These are phyloP conservation scores for Incurvaria masculella DNA, from an alignment of 2,888 invertebrate species.

Conservation along the genomic window DNA sequence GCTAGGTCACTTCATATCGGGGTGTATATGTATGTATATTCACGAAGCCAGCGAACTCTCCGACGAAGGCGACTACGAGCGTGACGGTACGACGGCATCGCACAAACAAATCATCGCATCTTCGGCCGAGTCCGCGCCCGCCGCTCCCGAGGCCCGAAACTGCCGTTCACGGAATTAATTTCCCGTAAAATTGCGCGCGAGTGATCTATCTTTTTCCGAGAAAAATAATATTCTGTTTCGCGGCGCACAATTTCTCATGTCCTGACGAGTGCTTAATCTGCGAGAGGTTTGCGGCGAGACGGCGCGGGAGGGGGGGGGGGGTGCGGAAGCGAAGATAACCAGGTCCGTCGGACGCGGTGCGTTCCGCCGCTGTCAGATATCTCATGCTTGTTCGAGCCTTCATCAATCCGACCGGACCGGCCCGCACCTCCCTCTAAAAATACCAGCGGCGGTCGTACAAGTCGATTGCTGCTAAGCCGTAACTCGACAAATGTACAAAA, in stretches of 20 bases:
- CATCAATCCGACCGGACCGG: no score
- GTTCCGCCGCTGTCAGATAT: no score
- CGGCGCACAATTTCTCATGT: conserved; percentile 33
- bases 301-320: background rate
- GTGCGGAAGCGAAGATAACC: no score
- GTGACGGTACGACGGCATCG: conserved; percentile 33
- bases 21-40: no score
- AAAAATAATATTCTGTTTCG: conserved; percentile 40
- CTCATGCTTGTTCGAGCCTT: no score
- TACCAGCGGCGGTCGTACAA: no score
- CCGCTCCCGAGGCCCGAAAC: conserved; percentile 23
- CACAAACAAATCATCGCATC: conserved; percentile 38
- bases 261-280: conserved; percentile 34
- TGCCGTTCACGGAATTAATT: conserved; percentile 53
- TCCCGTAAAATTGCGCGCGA: conserved; percentile 48
- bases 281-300: background rate
- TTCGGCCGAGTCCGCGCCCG: conserved; percentile 14
- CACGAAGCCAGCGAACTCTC: no score
- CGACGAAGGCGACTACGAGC: conserved; percentile 33
- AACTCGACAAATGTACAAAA: no score
- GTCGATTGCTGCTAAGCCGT: no score
- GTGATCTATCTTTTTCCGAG: conserved; percentile 48
- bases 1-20: no score
- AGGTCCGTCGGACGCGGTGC: no score
- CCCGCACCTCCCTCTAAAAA: no score